These are phyloP conservation scores for Galeruca laticollis DNA, from an alignment of 2,888 invertebrate species.

Conservation along the genomic window DNA sequence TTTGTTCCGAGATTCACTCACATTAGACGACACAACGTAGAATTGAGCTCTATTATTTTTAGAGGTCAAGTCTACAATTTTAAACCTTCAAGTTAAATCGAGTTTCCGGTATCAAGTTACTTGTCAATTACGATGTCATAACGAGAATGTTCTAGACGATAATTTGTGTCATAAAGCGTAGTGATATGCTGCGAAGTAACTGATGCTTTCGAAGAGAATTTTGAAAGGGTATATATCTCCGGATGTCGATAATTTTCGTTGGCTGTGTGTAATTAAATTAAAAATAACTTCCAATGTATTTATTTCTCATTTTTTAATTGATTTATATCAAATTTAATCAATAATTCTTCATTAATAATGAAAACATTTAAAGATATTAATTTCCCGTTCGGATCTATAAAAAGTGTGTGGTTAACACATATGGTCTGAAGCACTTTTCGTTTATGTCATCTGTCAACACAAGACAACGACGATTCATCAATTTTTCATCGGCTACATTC, in stretches of 20 bases:
- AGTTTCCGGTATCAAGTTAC: slow-evolving; percentile 21
- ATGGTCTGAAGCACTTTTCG: slow-evolving; percentile 1
- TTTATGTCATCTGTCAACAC: slow-evolving; percentile 15
- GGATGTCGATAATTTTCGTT: not conserved
- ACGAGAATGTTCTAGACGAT: slow-evolving; percentile 23
- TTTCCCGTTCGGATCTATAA: not conserved
- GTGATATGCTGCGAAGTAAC: not conserved
- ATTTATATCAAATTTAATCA: no score
- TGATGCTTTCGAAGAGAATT: not conserved
- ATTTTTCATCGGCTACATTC: slow-evolving; percentile 27
- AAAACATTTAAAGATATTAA: no score
- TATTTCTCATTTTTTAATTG: no score
- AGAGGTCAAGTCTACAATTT: not conserved
- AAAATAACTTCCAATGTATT: no score
- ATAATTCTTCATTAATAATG: no score
- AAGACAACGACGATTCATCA: slow-evolving; percentile 17
- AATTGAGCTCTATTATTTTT: not conserved
- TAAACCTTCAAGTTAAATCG: slow-evolving; percentile 7
- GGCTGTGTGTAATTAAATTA: no score
- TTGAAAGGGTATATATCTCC: not conserved
- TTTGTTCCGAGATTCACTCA: no score
- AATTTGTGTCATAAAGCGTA: slow-evolving; percentile 11
- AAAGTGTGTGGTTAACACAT: not conserved
- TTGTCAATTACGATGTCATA: slow-evolving; percentile 28
- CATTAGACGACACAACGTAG: no score